Conservation (phyloP, 2,797 vertebrate genomes). For the Austrolebias charrua region DNA sequence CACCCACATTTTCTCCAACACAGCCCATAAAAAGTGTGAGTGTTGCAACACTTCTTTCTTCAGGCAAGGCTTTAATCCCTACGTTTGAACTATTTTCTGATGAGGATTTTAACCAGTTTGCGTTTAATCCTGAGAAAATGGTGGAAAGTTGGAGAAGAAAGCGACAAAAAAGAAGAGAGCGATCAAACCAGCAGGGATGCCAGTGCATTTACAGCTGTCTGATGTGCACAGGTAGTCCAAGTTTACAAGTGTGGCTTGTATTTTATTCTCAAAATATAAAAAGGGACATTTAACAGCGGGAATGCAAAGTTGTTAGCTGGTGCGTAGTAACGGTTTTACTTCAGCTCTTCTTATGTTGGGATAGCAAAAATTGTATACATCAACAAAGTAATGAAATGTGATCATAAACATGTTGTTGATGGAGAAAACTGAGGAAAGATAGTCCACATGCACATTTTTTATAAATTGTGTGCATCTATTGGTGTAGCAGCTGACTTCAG, state of each 20-base stretch:
- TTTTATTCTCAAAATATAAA: slow-evolving; percentile 81
- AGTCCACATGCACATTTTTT: not conserved
- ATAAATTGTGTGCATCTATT: not conserved
- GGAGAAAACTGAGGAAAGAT: not conserved
- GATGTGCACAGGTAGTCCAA: slow-evolving; percentile 17
- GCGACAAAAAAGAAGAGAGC: slow-evolving; percentile 52
- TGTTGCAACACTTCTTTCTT: slow-evolving; percentile 76
- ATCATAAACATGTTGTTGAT: slow-evolving; percentile 11
- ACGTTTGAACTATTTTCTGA: slow-evolving; percentile 86
- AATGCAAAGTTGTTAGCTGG: slow-evolving; percentile 79
- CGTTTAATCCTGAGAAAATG: slow-evolving; percentile 81
- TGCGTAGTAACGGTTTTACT: slow-evolving; percentile 60
- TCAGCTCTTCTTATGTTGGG: slow-evolving; percentile 51
- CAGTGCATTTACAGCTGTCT: slow-evolving; percentile 20
- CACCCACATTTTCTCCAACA: slow-evolving; percentile 59
- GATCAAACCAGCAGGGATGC: slow-evolving; percentile 52
- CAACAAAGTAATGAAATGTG: slow-evolving; percentile 19
- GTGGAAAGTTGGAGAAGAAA: slow-evolving; percentile 73
- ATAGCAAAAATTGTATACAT: slow-evolving; percentile 2
- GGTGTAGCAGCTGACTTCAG: not conserved
- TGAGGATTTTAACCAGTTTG: slow-evolving; percentile 82
- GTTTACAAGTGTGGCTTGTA: slow-evolving; percentile 62
- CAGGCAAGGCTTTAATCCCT: slow-evolving; percentile 76
- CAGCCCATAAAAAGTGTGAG: slow-evolving; percentile 69
- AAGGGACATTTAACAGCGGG: slow-evolving; percentile 66